Evolutionary conservation across 2,888 invertebrate species (phyloP).

Genomic region (Drosophila ezoana): DNA sequence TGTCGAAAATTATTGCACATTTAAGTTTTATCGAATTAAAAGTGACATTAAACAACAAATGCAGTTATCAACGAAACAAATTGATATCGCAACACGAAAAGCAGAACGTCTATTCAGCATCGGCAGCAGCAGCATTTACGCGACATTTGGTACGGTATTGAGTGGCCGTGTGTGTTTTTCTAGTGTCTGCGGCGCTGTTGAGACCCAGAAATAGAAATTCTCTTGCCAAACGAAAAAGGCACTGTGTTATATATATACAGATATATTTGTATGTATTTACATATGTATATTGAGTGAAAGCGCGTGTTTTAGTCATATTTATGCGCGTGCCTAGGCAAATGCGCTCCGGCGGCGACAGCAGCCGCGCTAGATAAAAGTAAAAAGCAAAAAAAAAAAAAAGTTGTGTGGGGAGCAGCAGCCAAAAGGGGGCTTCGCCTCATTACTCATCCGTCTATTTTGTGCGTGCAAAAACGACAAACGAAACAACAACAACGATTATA

Average conservation of each 20-base stretch:
- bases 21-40: conserved; percentile 39
- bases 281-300: conserved; percentile 54
- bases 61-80: not conserved
- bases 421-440: conserved; percentile 34
- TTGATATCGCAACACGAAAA: not conserved
- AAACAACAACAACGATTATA: conserved; percentile 27
- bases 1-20: conserved; percentile 47
- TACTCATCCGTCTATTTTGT: conserved; percentile 71
- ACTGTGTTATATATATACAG: conserved; percentile 22
- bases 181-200: conserved; percentile 29
- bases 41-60: conserved; percentile 23
- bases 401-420: conserved; percentile 10
- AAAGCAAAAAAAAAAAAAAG: conserved; percentile 15
- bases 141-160: conserved; percentile 12
- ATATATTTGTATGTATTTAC: conserved; percentile 34
- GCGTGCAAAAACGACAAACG: conserved; percentile 47
- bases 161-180: conserved; percentile 21
- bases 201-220: conserved; percentile 64
- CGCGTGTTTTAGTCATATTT: conserved; percentile 58
- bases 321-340: conserved; percentile 57
- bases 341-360: conserved; percentile 27
- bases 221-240: conserved; percentile 53
- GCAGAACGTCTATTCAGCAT: not conserved
- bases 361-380: conserved; percentile 38
- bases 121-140: conserved; percentile 6